Percentiles rank a stretch among this genome's conserved stretches.
Conservation (phyloP, 2,113 vertebrate species). For the Macrotus californicus region DNA sequence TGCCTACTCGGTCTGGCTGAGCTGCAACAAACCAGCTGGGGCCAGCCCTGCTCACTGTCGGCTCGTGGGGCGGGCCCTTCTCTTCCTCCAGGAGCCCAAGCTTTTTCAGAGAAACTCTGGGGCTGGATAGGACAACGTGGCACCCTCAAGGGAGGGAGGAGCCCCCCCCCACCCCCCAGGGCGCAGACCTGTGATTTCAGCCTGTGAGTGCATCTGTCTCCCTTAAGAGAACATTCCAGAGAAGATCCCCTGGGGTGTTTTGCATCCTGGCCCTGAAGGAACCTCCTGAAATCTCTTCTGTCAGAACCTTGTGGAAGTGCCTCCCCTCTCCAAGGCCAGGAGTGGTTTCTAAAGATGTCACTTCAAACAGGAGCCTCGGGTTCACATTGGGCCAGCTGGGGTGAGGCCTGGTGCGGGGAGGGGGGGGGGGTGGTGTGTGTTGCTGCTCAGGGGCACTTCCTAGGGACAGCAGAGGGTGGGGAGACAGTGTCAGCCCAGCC, state of each 20-base stretch:
- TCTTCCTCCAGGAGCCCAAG: background rate
- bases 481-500: background rate
- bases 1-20: background rate
- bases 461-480: background rate
- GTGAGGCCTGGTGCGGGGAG: too few species aligned
- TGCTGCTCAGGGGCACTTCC: background rate
- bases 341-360: background rate
- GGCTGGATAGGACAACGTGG: background rate
- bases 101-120: background rate
- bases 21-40: background rate
- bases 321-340: background rate
- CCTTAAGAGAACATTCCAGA: background rate
- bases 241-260: background rate
- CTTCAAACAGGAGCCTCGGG: background rate
- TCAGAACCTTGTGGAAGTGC: background rate
- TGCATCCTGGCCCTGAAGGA: background rate
- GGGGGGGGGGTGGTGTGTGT: accelerated
- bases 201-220: background rate
- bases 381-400: too few species aligned
- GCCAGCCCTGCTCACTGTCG: background rate
- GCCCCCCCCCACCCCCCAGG: too few species aligned
- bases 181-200: background rate
- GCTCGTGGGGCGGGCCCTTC: accelerated
- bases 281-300: background rate
- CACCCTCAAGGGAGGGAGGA: background rate